Evolutionary conservation across 2,113 vertebrate species (phyloP).

Genomic region (Brachionichthys hirsutus): DNA sequence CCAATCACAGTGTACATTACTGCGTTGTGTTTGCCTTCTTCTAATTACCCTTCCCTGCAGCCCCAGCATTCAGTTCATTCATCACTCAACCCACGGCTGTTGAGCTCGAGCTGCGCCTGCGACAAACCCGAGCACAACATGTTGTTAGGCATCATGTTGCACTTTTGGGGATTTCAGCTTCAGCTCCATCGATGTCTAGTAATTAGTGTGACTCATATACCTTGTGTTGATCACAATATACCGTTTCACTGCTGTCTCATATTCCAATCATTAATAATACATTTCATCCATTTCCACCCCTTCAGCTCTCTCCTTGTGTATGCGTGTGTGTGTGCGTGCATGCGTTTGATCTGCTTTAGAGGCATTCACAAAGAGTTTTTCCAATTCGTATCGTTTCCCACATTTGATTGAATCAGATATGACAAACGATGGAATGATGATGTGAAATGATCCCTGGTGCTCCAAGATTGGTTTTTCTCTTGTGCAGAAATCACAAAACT

Average conservation of each 20-base stretch:
- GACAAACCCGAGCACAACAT: conserved; percentile 4
- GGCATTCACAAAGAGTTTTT: conserved; percentile 31
- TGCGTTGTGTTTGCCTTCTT: too few species aligned
- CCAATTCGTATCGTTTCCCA: conserved; percentile 31
- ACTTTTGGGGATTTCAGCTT: conserved; percentile 40
- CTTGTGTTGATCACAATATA: conserved; percentile 49
- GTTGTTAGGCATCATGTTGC: conserved; percentile 49
- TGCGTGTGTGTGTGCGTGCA: too few species aligned
- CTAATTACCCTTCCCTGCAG: too few species aligned
- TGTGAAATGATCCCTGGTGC: conserved; percentile 11
- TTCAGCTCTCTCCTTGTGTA: conserved; percentile 15
- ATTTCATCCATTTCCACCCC: conserved; percentile 62
- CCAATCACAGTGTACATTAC: too few species aligned
- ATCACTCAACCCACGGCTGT: not conserved
- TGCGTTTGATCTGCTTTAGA: conserved; percentile 36
- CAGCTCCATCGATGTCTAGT: conserved; percentile 42
- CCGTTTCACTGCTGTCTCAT: conserved; percentile 58
- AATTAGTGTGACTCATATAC: conserved; percentile 63
- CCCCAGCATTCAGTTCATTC: not conserved
- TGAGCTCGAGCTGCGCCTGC: not conserved
- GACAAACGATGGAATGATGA: conserved; percentile 12
- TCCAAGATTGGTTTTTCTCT: conserved; percentile 15
- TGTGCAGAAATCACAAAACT: conserved; percentile 1
- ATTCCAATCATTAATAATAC: conserved; percentile 75
- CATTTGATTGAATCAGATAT: conserved; percentile 54